These are phyloP conservation scores for Sphaerodactylus townsendi DNA, from an alignment of 2,113 vertebrate species.

Conservation along the genomic window DNA sequence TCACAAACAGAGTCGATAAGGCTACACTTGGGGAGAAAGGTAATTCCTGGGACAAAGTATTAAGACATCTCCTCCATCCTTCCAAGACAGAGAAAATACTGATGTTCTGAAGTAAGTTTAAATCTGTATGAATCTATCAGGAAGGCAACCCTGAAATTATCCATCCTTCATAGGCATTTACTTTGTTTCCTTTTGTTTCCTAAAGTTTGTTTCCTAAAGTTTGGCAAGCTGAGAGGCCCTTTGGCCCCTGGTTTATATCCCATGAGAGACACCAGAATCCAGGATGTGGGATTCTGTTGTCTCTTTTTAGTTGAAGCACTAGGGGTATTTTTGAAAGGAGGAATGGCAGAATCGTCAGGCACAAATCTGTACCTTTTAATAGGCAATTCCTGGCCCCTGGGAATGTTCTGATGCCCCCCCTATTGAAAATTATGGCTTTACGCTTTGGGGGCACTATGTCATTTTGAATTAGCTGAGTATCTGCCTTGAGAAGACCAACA, in stretches of 20 bases:
- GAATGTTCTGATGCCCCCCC: background rate
- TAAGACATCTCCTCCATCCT: no score
- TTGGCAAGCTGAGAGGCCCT: background rate
- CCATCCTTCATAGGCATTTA: background rate
- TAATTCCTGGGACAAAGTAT: no score
- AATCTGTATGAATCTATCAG: background rate
- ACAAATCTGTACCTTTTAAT: background rate
- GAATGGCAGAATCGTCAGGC: background rate
- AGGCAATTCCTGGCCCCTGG: background rate
- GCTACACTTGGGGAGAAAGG: no score
- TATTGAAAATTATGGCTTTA: background rate
- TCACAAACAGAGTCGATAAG: no score
- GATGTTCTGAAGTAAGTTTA: background rate
- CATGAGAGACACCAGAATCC: background rate
- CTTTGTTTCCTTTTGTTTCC: no score
- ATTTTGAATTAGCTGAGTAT: background rate
- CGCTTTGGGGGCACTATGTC: background rate
- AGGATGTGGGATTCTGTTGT: background rate
- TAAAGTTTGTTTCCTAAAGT: background rate
- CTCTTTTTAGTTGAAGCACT: background rate
- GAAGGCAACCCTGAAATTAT: background rate
- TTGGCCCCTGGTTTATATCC: background rate
- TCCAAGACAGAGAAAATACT: no score
- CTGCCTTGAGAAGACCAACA: background rate
- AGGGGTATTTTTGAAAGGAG: background rate